Base-by-base conservation (phyloP, 2,888 invertebrate species). In the Meliscaeva auricollis region DNA sequence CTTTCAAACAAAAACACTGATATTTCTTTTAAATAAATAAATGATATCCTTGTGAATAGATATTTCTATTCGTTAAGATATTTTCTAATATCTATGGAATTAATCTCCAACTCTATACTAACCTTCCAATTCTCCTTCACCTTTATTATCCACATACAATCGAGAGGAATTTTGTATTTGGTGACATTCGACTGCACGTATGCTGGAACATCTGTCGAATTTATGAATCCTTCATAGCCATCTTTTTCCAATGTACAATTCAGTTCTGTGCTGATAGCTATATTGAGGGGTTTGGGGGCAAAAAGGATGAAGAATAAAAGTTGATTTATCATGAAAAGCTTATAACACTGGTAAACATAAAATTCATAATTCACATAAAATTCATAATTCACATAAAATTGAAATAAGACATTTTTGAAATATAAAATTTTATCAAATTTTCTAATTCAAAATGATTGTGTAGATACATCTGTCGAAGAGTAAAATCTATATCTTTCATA, bases 131-230 rank as follows among this genome's bases (percentile, higher is more conserved):
- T 93, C 8, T 93, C 92, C 70, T 93, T 91, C 2, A 96, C 96
- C 15, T 93, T 93, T 70, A 96, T 95, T 77, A 94, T 93, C 96
- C 96, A 96, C 90, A 96, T 94, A 90, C 96, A 96, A 90, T 96
- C 96, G 58, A 96, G 91, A 0, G 95, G 93, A 74, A 94, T 92
- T 75, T 93, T 93, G 88, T 94, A 93, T 64, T 93, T 91, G 74
- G 91, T 92, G 9, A 94, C 93, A 87, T 93, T 93, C 72, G 93
- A 92, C 76, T 93, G 91, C 17, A 93, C 93, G 11, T 94, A 94
- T 68, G 91, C 87, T 50, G 93, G 92, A 80, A 96, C 94, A 89
- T 95, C 94, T 15, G 91, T 90, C 77, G 93, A 93, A 85, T 93
- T 93, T 81, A 95, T 93, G 88, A 93, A 91, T 38, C 94, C 95